phyloP scores from a whole-genome alignment of 1,140 invertebrate species.

The Lepidurus apus region DNA sequence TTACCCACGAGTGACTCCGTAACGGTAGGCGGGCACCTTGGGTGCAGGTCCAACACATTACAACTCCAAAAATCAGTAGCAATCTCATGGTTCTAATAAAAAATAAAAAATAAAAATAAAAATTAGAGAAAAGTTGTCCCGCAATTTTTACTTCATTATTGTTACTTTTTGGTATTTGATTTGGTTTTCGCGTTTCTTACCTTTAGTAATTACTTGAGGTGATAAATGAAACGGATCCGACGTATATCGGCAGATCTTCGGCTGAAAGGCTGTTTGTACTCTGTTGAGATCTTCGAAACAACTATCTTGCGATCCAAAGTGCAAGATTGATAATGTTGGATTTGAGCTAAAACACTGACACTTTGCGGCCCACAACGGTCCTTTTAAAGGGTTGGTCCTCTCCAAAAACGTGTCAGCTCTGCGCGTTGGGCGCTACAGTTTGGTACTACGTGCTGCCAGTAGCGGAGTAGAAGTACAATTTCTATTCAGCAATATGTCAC shows the following conservation, averaged over 20 bases:
- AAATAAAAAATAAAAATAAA: neutral
- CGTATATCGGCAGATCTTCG: too few species aligned
- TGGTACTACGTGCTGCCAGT: neutral
- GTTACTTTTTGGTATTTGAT: neutral
- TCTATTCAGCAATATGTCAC: too few species aligned
- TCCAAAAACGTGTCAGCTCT: neutral
- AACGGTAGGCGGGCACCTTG: neutral
- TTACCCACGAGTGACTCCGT: neutral
- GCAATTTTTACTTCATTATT: neutral
- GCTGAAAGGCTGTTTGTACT: too few species aligned
- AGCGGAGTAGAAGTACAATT: too few species aligned
- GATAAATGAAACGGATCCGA: too few species aligned
- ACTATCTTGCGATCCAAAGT: neutral
- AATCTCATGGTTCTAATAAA: neutral
- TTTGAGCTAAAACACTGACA: neutral
- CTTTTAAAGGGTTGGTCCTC: slow-evolving; percentile 16
- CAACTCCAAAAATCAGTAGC: neutral
- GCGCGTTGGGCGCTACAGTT: neutral
- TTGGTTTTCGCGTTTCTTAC: too few species aligned
- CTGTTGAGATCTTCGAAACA: too few species aligned
- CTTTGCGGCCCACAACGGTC: neutral
- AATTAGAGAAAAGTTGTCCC: neutral
- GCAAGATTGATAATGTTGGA: neutral
- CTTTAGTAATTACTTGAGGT: too few species aligned
- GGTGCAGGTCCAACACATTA: neutral